These are phyloP conservation scores for Magallana gigas DNA, from an alignment of 1,140 invertebrate species.

Conservation along the genomic window DNA sequence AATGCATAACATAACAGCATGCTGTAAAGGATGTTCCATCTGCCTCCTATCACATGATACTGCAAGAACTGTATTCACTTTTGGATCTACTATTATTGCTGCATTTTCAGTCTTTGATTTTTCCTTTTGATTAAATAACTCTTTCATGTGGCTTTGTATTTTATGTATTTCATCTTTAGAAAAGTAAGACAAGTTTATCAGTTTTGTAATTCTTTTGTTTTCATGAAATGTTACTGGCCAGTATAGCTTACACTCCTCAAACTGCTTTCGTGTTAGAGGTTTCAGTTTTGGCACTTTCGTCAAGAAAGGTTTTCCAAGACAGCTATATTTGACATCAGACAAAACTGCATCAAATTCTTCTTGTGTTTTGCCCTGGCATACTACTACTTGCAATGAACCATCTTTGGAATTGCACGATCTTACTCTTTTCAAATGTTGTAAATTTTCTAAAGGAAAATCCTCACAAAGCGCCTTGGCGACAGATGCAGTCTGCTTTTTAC, in stretches of 20 bases:
- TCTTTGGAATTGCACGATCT: conserved; percentile 9
- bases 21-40: conserved; percentile 86
- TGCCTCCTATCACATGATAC: conserved; percentile 83
- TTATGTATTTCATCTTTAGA: conserved; percentile 80
- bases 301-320: conserved; percentile 59
- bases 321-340: not conserved
- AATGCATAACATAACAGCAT: conserved; percentile 91
- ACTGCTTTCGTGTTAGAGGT: conserved; percentile 86
- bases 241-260: conserved; percentile 82
- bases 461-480: conserved; percentile 41
- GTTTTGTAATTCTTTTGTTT: conserved; percentile 81
- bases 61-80: conserved; percentile 78
- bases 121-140: not conserved
- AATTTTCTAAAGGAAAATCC: conserved; percentile 44
- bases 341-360: not conserved
- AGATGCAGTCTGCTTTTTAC: conserved; percentile 43
- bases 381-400: not conserved
- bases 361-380: not conserved
- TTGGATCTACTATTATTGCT: conserved; percentile 76
- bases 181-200: conserved; percentile 83
- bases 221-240: conserved; percentile 91
- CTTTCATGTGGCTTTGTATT: conserved; percentile 84
- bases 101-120: conserved; percentile 63
- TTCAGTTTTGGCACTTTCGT: conserved; percentile 82
- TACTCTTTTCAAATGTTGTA: conserved; percentile 51